A percentile compares a stretch with the other conserved stretches of the same genome.
Conservation (phyloP, 2,888 invertebrate species). For the Elegia similella region DNA sequence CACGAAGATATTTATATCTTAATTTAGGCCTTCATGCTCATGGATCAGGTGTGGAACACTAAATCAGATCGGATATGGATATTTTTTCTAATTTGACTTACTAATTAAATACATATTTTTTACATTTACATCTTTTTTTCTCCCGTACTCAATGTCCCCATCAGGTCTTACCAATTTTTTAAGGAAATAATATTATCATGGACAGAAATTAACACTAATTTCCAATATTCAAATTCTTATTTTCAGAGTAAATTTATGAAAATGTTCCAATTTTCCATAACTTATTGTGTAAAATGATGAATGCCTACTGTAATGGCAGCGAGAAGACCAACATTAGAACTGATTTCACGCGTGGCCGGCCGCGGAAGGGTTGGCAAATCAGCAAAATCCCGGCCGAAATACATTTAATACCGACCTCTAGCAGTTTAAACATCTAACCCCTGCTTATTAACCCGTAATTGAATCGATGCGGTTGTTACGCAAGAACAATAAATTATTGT, state of each 20-base stretch:
- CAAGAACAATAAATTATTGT: conserved; percentile 40
- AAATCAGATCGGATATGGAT: no score
- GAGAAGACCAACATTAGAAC: conserved; percentile 67
- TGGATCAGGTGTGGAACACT: no score
- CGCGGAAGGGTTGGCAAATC: conserved; percentile 60
- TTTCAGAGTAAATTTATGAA: neutral
- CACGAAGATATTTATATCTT: no score
- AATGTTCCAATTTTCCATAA: no score
- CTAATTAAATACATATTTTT: no score
- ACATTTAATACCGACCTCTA: conserved; percentile 63
- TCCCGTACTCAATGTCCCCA: no score
- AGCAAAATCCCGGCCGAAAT: conserved; percentile 57
- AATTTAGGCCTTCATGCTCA: no score
- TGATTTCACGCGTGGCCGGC: conserved; percentile 76
- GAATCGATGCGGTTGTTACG: conserved; percentile 58
- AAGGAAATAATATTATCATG: no score
- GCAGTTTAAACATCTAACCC: conserved; percentile 62
- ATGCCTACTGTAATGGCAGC: conserved; percentile 38
- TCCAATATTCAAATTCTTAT: neutral
- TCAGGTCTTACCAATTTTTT: no score
- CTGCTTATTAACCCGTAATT: conserved; percentile 66
- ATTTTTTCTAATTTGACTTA: no score
- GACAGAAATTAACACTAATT: no score
- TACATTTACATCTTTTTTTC: no score
- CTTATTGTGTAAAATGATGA: conserved; percentile 19